Conservation (phyloP, 2,113 vertebrate species). For the Montifringilla adamsi region DNA sequence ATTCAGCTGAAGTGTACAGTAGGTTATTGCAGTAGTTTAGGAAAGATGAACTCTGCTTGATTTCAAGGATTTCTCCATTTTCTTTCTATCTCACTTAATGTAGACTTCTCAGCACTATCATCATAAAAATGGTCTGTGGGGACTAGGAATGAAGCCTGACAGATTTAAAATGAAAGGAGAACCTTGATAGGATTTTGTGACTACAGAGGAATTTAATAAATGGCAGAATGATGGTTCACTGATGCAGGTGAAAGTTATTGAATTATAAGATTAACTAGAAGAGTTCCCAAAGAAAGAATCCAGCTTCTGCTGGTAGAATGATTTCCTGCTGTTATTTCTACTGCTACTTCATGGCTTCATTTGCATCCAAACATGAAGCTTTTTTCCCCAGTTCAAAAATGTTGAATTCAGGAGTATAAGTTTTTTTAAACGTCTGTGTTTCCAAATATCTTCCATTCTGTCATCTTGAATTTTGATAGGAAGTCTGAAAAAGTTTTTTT, state of each 20-base stretch:
- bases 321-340: background rate
- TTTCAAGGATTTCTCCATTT: constrained; percentile 51
- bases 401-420: background rate
- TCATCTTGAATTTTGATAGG: background rate
- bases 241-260: background rate
- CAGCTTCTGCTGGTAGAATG: background rate
- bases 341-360: background rate
- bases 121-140: constrained; percentile 1
- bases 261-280: background rate
- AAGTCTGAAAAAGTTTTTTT: background rate
- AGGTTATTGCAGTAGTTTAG: constrained; percentile 45
- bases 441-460: background rate
- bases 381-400: background rate
- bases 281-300: background rate
- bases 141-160: constrained; percentile 1
- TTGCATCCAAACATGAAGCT: background rate
- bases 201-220: constrained; percentile 44
- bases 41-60: constrained; percentile 35
- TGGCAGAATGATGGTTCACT: background rate
- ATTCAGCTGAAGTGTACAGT: constrained; percentile 20
- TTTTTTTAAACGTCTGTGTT: background rate
- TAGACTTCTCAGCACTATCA: constrained; percentile 14
- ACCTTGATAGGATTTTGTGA: constrained; percentile 15
- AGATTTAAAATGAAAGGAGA: constrained; percentile 30
- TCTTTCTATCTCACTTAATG: constrained; percentile 17